Evolutionary conservation across 2,888 invertebrate genomes (phyloP).

Genomic region (Schizaphis graminum): DNA sequence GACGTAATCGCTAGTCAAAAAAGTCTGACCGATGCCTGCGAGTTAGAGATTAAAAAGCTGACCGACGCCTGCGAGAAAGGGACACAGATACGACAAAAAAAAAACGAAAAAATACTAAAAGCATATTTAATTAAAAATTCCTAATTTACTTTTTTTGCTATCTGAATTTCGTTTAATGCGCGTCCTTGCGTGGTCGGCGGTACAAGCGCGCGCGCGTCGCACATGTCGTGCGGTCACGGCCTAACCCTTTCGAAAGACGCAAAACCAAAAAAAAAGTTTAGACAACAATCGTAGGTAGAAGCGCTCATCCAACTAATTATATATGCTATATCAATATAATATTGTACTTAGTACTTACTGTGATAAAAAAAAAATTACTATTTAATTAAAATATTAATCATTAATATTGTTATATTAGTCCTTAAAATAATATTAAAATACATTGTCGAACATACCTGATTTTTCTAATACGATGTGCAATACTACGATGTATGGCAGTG

Average conservation of each 20-base stretch:
- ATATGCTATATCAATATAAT: neutral
- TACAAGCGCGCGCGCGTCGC: neutral
- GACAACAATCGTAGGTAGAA: neutral
- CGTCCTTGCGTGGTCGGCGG: neutral
- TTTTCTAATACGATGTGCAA: neutral
- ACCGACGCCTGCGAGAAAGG: neutral
- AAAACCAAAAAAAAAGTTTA: neutral
- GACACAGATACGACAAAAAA: neutral
- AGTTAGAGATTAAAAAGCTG: neutral
- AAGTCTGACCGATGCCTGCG: neutral
- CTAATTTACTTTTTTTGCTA: neutral
- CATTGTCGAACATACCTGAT: neutral
- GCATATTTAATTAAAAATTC: neutral
- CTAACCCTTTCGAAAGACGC: neutral
- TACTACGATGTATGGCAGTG: neutral
- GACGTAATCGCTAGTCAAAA: neutral
- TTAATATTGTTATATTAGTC: neutral
- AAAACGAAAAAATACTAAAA: neutral
- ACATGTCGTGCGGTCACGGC: constrained; percentile 10
- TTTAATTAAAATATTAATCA: neutral
- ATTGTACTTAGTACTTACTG: neutral
- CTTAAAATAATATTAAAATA: neutral
- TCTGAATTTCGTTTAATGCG: neutral
- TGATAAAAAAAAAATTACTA: neutral
- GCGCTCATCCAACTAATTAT: neutral